These are phyloP conservation scores for Drosophila grimshawi DNA, from an alignment of 1,140 invertebrate genomes.

Conservation along the genomic window DNA sequence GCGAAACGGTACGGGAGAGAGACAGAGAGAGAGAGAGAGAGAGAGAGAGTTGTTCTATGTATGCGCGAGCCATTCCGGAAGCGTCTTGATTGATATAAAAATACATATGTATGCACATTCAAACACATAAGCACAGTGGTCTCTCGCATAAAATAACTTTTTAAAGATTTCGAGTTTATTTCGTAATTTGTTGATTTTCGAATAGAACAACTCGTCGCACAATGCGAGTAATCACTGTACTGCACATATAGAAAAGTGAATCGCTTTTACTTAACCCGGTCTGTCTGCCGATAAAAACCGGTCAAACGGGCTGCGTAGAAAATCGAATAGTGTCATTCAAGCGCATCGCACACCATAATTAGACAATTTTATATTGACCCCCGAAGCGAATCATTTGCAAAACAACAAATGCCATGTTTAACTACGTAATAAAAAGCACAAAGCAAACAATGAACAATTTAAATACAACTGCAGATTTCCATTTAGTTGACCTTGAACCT, in stretches of 20 bases:
- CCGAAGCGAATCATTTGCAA: conserved; percentile 1
- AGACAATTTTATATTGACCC: conserved; percentile 11
- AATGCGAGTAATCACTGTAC: neutral
- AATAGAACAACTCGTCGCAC: no score
- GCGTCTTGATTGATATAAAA: conserved; percentile 17
- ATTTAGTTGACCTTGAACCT: conserved; percentile 60
- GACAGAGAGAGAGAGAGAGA: conserved; percentile 12
- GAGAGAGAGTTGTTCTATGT: conserved; percentile 10
- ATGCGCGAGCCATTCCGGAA: conserved; percentile 39
- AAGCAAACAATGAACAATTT: neutral
- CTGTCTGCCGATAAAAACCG: conserved; percentile 35
- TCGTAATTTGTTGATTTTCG: no score
- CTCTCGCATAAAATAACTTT: no score
- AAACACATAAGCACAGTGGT: no score
- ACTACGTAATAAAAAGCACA: neutral
- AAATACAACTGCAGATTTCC: conserved; percentile 17
- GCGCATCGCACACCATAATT: conserved; percentile 15
- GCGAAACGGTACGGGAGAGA: conserved; percentile 3
- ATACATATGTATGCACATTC: neutral
- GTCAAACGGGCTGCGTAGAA: conserved; percentile 12
- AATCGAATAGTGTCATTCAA: conserved; percentile 21
- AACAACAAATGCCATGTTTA: conserved; percentile 14
- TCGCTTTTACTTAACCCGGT: conserved; percentile 15
- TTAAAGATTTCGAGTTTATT: no score
- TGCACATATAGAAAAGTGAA: conserved; percentile 6